phyloP scores from a whole-genome alignment of 1,140 invertebrate species.

The Teleopsis dalmanni region DNA sequence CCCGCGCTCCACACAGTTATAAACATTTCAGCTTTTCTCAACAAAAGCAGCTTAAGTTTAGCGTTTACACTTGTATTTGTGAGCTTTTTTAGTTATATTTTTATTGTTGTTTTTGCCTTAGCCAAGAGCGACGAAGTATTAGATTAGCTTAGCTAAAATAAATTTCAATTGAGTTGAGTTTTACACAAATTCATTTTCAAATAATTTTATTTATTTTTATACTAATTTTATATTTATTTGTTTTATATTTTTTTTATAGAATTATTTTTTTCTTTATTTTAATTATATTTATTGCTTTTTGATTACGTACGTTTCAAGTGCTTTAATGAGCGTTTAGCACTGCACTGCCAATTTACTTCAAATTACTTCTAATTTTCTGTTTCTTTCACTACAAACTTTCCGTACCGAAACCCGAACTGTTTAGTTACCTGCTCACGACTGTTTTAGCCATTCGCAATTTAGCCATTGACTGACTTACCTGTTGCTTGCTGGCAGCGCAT shows the following conservation, averaged over 20 bases:
- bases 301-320: neutral
- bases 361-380: slow-evolving; percentile 1
- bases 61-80: too few relatives aligned
- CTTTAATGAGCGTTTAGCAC: too few relatives aligned
- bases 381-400: slow-evolving; percentile 4
- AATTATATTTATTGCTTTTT: neutral
- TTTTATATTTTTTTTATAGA: neutral
- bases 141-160: too few relatives aligned
- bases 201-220: neutral
- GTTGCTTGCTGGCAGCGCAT: too few relatives aligned
- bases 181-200: slow-evolving; percentile 1
- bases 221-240: neutral
- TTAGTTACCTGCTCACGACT: slow-evolving; percentile 17
- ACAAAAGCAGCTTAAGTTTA: too few relatives aligned
- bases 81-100: too few relatives aligned
- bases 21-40: too few relatives aligned
- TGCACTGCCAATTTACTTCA: slow-evolving; percentile 2
- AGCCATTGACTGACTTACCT: slow-evolving; percentile 8
- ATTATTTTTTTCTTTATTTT: neutral
- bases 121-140: too few relatives aligned
- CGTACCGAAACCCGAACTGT: slow-evolving; percentile 13
- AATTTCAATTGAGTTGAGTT: neutral
- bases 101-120: too few relatives aligned
- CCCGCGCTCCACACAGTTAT: too few relatives aligned
- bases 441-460: slow-evolving; percentile 9